Conservation (phyloP, 2,113 vertebrate species). For the Indicator indicator region DNA sequence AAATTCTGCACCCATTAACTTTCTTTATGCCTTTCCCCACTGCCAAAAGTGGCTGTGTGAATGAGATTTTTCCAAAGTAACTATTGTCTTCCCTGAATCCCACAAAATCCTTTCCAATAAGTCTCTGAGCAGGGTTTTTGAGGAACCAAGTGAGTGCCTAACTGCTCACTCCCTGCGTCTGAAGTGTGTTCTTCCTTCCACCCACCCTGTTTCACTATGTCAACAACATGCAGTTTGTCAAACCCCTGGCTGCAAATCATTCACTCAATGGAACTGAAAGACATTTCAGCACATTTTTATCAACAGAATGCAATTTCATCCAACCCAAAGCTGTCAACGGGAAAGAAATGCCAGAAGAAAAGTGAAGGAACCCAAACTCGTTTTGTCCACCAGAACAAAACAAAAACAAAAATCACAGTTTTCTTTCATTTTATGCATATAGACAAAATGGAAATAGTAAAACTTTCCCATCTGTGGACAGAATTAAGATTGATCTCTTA, state of each 20-base stretch:
- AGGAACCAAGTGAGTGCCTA: neutral
- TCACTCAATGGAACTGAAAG: slow-evolving; percentile 51
- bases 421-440: neutral
- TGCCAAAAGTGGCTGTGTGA: slow-evolving; percentile 39
- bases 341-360: slow-evolving; percentile 17
- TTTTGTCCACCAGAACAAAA: neutral
- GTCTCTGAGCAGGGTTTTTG: slow-evolving; percentile 7
- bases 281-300: slow-evolving; percentile 55
- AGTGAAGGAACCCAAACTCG: slow-evolving; percentile 30
- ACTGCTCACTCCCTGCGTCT: neutral
- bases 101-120: neutral
- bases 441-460: slow-evolving; percentile 11
- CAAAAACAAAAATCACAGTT: neutral
- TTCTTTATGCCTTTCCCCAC: slow-evolving; percentile 4
- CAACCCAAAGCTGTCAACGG: slow-evolving; percentile 47
- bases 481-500: slow-evolving; percentile 19
- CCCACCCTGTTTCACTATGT: slow-evolving; percentile 20
- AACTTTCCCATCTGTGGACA: neutral
- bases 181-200: neutral
- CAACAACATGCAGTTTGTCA: slow-evolving; percentile 57
- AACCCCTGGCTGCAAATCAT: slow-evolving; percentile 56
- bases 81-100: slow-evolving; percentile 26
- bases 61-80: slow-evolving; percentile 30
- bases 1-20: slow-evolving; percentile 51
- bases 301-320: slow-evolving; percentile 53